Conservation (phyloP, 2,888 invertebrate species). For the Lasioglossum leucozonium region DNA sequence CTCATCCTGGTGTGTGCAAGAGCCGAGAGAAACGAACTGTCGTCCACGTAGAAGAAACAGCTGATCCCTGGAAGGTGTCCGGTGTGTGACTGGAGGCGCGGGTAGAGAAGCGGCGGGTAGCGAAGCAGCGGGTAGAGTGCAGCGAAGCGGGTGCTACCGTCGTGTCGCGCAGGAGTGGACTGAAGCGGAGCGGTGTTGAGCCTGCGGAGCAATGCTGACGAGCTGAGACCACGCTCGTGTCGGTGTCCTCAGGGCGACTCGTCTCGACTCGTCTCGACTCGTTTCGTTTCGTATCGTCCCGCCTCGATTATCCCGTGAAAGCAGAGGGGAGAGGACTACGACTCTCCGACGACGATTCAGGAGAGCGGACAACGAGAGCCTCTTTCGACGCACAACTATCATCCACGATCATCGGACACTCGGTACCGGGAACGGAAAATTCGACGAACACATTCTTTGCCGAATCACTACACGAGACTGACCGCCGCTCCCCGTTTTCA, state of each 20-base stretch:
- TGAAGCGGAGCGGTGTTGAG: slow-evolving; percentile 46
- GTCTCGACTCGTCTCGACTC: neutral
- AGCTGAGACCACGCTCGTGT: slow-evolving; percentile 62
- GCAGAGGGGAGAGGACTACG: neutral
- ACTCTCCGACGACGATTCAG: neutral
- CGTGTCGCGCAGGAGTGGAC: slow-evolving; percentile 53
- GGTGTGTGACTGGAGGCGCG: slow-evolving; percentile 1
- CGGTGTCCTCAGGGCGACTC: slow-evolving; percentile 65
- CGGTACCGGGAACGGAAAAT: neutral
- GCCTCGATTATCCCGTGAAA: slow-evolving; percentile 4
- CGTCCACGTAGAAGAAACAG: slow-evolving; percentile 27
- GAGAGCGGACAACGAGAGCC: slow-evolving; percentile 5
- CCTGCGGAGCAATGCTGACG: slow-evolving; percentile 57
- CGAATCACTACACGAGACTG: neutral
- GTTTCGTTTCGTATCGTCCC: slow-evolving; percentile 5
- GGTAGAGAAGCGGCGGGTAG: slow-evolving; percentile 6
- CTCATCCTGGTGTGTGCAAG: slow-evolving; percentile 84
- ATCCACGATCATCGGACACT: slow-evolving; percentile 5
- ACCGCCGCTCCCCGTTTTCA: neutral
- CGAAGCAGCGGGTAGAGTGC: slow-evolving; percentile 40
- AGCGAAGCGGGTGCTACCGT: slow-evolving; percentile 51
- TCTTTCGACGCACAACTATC: slow-evolving; percentile 13
- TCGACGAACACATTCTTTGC: neutral
- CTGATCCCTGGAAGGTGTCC: slow-evolving; percentile 43
- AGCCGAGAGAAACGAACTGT: neutral